These are phyloP conservation scores for Caenorhabditis plicata DNA, from an alignment of 2,888 invertebrate genomes.

Conservation along the genomic window DNA sequence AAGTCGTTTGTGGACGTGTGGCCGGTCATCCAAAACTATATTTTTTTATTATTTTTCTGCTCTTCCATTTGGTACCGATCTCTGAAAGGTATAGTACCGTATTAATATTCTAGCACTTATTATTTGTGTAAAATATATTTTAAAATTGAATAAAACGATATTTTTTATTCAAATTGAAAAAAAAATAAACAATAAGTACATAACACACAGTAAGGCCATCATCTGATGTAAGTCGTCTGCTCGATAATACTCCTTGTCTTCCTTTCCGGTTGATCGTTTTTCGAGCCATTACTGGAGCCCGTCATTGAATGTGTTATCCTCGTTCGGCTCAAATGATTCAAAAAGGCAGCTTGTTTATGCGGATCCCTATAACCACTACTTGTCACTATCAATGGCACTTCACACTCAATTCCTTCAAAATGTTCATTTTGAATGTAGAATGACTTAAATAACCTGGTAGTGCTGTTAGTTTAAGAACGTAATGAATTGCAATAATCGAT, in stretches of 20 bases:
- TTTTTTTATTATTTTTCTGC: too few relatives aligned
- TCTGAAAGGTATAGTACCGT: too few relatives aligned
- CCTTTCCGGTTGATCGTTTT: constrained; percentile 15
- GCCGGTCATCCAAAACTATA: too few relatives aligned
- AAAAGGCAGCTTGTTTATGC: constrained; percentile 42
- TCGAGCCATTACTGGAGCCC: constrained; percentile 22
- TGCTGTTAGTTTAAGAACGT: constrained; percentile 58
- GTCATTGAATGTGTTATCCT: too few relatives aligned
- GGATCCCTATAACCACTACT: constrained; percentile 52
- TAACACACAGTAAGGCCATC: too few relatives aligned
- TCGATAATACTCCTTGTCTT: constrained; percentile 30
- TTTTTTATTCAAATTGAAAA: too few relatives aligned
- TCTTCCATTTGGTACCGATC: too few relatives aligned
- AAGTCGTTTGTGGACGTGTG: too few relatives aligned
- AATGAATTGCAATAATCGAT: constrained; percentile 57
- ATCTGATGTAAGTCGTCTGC: constrained; percentile 30
- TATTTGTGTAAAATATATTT: too few relatives aligned
- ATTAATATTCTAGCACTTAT: too few relatives aligned
- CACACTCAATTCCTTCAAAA: constrained; percentile 58
- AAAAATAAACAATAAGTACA: too few relatives aligned
- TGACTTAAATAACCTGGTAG: constrained; percentile 49
- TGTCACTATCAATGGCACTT: constrained; percentile 58
- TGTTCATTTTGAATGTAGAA: neutral
- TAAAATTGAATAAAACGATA: too few relatives aligned
- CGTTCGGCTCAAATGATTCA: constrained; percentile 26